Evolutionary conservation across 2,888 invertebrate species (phyloP).

Genomic region (Lasioglossum lativentre): DNA sequence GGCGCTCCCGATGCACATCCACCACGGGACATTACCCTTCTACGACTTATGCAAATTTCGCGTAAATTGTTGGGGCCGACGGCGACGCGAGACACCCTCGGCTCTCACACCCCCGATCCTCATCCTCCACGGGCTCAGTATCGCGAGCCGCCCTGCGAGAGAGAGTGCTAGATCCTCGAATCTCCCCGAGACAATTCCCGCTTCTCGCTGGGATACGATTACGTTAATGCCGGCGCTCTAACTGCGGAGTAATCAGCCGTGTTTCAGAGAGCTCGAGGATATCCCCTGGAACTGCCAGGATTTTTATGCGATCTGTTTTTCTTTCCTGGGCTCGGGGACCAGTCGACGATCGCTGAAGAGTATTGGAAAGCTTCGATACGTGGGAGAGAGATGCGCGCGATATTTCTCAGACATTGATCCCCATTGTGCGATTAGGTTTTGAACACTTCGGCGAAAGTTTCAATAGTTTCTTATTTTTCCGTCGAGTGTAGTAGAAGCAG

Average conservation of each 20-base stretch:
- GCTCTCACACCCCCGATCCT: background rate
- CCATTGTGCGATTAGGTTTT: background rate
- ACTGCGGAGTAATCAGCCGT: conserved; percentile 26
- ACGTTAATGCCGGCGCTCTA: conserved; percentile 48
- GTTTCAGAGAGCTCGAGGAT: background rate
- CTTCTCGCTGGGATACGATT: conserved; percentile 54
- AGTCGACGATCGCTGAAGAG: background rate
- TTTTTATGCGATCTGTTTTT: background rate
- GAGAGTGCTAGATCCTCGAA: conserved; percentile 30
- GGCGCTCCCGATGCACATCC: conserved; percentile 35
- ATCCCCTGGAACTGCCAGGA: background rate
- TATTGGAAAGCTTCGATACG: background rate
- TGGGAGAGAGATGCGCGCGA: background rate
- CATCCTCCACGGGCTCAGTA: conserved; percentile 35
- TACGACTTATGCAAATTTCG: conserved; percentile 75
- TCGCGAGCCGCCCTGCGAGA: conserved; percentile 54
- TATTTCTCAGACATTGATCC: background rate
- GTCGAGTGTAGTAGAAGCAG: background rate
- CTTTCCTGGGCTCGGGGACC: background rate
- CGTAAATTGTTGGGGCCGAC: conserved; percentile 72
- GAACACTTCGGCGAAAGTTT: too few relatives aligned
- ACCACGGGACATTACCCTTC: conserved; percentile 70
- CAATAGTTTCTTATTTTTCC: background rate
- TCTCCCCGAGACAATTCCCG: conserved; percentile 53
- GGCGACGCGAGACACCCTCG: conserved; percentile 45